Evolutionary conservation across 2,888 invertebrate species (phyloP).

Genomic region (Steinernema hermaphroditum): DNA sequence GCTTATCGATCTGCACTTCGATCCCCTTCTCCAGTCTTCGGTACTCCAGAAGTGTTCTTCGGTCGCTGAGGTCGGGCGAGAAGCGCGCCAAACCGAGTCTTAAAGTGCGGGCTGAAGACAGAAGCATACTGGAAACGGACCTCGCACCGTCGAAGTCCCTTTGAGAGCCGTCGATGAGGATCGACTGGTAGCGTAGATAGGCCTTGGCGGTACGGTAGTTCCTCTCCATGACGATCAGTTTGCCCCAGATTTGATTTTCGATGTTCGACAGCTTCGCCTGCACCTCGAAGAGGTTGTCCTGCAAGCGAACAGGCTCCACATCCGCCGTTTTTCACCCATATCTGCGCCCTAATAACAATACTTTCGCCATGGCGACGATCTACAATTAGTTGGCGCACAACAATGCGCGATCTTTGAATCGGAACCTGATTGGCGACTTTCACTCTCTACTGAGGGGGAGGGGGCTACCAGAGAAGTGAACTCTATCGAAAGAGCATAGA

Average conservation of each 20-base stretch:
- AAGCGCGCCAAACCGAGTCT: neutral
- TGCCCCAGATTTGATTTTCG: constrained; percentile 47
- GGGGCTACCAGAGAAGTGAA: too few species aligned
- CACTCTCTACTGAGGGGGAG: too few species aligned
- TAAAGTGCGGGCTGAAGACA: neutral
- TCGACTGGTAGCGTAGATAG: constrained; percentile 38
- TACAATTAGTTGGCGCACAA: too few species aligned
- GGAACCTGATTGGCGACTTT: too few species aligned
- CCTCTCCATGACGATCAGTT: constrained; percentile 42
- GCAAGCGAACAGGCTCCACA: neutral
- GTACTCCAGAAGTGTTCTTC: neutral
- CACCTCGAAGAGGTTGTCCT: constrained; percentile 49
- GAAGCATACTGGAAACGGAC: neutral
- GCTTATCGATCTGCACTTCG: constrained; percentile 42
- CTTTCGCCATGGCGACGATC: too few species aligned
- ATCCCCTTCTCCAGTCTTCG: constrained; percentile 29
- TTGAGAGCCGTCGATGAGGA: constrained; percentile 38
- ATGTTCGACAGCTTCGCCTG: constrained; percentile 44
- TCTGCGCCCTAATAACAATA: too few species aligned
- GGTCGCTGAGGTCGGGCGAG: neutral
- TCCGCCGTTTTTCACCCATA: too few species aligned
- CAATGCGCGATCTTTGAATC: too few species aligned
- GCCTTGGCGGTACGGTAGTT: constrained; percentile 40
- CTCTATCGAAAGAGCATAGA: too few species aligned
- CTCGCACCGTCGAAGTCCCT: constrained; percentile 40